Conservation (phyloP, 2,797 vertebrate genomes). For the Karalla daura region DNA sequence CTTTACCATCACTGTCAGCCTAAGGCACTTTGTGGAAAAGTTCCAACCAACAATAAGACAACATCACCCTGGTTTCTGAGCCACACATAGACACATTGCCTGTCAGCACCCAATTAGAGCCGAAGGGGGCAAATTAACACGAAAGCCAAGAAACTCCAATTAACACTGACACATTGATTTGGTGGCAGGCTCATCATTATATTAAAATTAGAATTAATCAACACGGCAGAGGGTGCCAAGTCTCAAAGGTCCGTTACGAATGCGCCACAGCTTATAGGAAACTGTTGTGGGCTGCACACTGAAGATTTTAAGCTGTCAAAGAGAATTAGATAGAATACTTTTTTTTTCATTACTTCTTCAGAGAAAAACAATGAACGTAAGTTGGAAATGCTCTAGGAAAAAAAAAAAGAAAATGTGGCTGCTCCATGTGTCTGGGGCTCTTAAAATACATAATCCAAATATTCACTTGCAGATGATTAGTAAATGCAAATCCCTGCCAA, state of each 20-base stretch:
- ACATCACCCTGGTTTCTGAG: conserved; percentile 33
- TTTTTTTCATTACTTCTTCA: conserved; percentile 40
- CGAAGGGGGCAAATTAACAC: conserved; percentile 69
- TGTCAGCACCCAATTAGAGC: conserved; percentile 72
- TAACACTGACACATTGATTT: conserved; percentile 78
- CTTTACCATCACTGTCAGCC: conserved; percentile 30
- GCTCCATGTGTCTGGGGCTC: background rate
- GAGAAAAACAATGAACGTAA: conserved; percentile 24
- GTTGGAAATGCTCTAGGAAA: conserved; percentile 32
- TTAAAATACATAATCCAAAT: conserved; percentile 29
- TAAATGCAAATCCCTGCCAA: conserved; percentile 43
- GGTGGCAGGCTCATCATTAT: conserved; percentile 70
- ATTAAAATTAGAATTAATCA: conserved; percentile 82
- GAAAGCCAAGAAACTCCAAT: conserved; percentile 75
- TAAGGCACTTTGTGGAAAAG: conserved; percentile 15
- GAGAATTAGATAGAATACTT: conserved; percentile 36
- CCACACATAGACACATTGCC: conserved; percentile 44
- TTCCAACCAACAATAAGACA: conserved; percentile 41
- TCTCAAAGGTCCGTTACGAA: conserved; percentile 49
- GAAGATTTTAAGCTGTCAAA: conserved; percentile 37
- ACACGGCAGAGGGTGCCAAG: conserved; percentile 59
- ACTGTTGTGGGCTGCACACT: conserved; percentile 27
- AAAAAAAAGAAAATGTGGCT: conserved; percentile 1
- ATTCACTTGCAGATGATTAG: conserved; percentile 31
- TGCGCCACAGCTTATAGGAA: conserved; percentile 15